Evolutionary conservation across 2,113 vertebrate genomes (phyloP).

Genomic region (Ploceus nigricollis): DNA sequence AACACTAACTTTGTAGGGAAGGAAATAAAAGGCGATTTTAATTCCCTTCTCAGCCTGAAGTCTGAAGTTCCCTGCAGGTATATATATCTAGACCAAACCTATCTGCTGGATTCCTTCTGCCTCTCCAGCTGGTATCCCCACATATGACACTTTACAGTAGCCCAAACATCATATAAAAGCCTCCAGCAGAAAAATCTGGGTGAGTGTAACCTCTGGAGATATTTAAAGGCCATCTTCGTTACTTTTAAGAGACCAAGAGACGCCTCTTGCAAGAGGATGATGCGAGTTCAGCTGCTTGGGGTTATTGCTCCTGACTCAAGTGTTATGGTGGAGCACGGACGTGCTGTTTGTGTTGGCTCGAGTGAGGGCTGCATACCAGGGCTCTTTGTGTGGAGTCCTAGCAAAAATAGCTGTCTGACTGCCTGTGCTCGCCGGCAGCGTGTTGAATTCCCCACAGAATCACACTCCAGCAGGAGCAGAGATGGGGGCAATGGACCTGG

Average conservation of each 20-base stretch:
- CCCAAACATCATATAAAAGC: not conserved
- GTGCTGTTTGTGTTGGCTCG: conserved; percentile 15
- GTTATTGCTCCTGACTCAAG: conserved; percentile 21
- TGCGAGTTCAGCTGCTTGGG: conserved; percentile 28
- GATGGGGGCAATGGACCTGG: not conserved
- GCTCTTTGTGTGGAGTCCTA: conserved; percentile 28
- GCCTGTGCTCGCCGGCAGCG: accelerated
- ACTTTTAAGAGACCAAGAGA: conserved; percentile 17
- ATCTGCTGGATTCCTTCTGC: not conserved
- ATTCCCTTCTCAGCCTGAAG: not conserved
- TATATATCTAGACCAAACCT: not conserved
- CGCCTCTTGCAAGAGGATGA: not conserved
- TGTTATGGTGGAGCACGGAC: not conserved
- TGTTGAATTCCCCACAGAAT: not conserved
- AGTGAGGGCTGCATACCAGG: conserved; percentile 7
- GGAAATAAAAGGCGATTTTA: not conserved
- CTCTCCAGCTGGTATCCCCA: not conserved
- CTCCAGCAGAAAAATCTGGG: not conserved
- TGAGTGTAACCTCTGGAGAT: not conserved
- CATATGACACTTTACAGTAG: not conserved
- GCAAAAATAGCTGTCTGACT: conserved; percentile 30
- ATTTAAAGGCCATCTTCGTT: not conserved
- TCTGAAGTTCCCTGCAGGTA: not conserved
- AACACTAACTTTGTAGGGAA: not conserved
- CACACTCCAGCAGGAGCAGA: not conserved